Evolutionary conservation across 1,140 invertebrate species (phyloP).

Genomic region (Micrasema longulum): DNA sequence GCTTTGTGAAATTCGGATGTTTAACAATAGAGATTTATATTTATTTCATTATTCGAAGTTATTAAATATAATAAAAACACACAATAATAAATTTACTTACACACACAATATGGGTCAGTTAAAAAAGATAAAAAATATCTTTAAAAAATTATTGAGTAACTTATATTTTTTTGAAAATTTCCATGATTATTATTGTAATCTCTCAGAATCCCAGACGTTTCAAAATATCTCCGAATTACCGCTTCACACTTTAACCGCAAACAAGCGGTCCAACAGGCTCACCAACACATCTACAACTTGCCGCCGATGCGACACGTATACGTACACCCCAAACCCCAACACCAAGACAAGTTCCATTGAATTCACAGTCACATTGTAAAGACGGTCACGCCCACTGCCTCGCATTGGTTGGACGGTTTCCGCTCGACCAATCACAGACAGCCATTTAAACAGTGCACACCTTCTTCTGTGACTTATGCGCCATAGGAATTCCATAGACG

Average conservation of each 20-base stretch:
- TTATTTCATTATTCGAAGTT: too few relatives aligned
- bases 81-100: too few relatives aligned
- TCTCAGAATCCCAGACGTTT: conserved; percentile 12
- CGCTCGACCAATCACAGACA: conserved; percentile 47
- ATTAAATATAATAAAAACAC: too few relatives aligned
- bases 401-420: conserved; percentile 44
- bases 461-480: conserved; percentile 37
- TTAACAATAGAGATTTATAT: too few relatives aligned
- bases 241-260: conserved; percentile 8
- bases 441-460: conserved; percentile 37
- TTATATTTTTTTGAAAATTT: neutral
- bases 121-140: neutral
- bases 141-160: neutral
- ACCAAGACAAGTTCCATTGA: neutral
- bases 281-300: neutral
- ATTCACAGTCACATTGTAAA: conserved; percentile 4
- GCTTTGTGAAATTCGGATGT: too few relatives aligned
- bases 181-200: neutral
- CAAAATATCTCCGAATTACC: neutral
- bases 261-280: conserved; percentile 5
- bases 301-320: conserved; percentile 12
- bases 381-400: conserved; percentile 40
- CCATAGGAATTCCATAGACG: too few relatives aligned
- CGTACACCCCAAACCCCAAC: neutral
- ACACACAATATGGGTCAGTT: too few relatives aligned